Evolutionary conservation across 2,888 invertebrate species (phyloP).

Genomic region (Eilema griseolum): DNA sequence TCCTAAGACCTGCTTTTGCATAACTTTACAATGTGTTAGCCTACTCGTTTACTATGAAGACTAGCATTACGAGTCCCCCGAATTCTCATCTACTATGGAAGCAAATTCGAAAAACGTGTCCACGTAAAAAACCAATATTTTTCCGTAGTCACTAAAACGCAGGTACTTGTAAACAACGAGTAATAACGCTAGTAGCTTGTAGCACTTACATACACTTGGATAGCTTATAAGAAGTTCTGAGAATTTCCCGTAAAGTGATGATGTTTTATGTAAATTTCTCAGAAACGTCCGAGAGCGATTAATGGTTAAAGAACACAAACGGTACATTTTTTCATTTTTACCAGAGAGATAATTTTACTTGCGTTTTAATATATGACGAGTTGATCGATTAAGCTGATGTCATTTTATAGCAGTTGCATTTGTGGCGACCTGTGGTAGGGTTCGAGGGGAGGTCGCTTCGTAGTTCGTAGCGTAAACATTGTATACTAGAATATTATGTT

Average conservation of each 20-base stretch:
- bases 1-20: background rate
- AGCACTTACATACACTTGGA: constrained; percentile 22
- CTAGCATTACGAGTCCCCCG: too few species aligned
- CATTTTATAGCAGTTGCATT: background rate
- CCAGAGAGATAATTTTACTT: constrained; percentile 6
- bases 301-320: constrained; percentile 27
- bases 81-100: too few species aligned
- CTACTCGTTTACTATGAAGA: background rate
- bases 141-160: constrained; percentile 15
- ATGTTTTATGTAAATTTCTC: constrained; percentile 40
- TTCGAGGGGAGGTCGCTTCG: background rate
- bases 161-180: constrained; percentile 20
- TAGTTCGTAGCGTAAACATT: background rate
- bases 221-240: constrained; percentile 27
- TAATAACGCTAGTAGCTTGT: constrained; percentile 32
- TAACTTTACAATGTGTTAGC: too few species aligned
- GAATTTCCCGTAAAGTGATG: constrained; percentile 35
- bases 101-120: too few species aligned
- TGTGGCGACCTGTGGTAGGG: background rate
- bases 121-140: background rate
- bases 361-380: background rate
- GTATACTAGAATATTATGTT: background rate
- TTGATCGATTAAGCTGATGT: background rate
- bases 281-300: constrained; percentile 31
- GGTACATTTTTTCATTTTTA: constrained; percentile 16